Conservation (phyloP, 2,888 invertebrate species). For the Petrophora chlorosata region DNA sequence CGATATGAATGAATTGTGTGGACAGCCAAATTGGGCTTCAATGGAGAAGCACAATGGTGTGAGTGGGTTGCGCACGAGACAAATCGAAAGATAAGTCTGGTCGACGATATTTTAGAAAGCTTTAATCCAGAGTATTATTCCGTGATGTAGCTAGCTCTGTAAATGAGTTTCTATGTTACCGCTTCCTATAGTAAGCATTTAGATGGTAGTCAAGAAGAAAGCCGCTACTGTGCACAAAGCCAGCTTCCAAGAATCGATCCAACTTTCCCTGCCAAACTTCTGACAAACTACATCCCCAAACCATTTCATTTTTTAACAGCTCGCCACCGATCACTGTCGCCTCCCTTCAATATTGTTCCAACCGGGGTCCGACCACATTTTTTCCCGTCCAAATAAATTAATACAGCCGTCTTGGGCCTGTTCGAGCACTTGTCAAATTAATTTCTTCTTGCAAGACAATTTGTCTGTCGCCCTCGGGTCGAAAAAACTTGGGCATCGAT, state of each 20-base stretch:
- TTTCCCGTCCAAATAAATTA: conserved; percentile 82
- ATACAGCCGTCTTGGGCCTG: conserved; percentile 73
- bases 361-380: conserved; percentile 61
- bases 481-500: conserved; percentile 77
- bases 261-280: conserved; percentile 14
- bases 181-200: too few species aligned
- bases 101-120: too few species aligned
- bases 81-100: neutral
- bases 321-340: conserved; percentile 38
- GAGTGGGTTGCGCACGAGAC: neutral
- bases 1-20: conserved; percentile 27
- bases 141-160: too few species aligned
- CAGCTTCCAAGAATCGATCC: neutral
- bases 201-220: too few species aligned
- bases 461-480: conserved; percentile 72
- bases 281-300: conserved; percentile 34
- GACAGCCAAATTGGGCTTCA: conserved; percentile 21
- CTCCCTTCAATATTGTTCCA: conserved; percentile 44
- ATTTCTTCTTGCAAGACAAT: conserved; percentile 81
- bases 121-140: too few species aligned
- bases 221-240: neutral
- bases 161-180: neutral
- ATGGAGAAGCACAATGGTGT: conserved; percentile 14
- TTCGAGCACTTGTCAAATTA: conserved; percentile 79
- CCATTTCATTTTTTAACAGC: conserved; percentile 35